Percentiles rank a stretch among this genome's conserved stretches.
Conservation (phyloP, 2,113 vertebrate genomes). For the Notarius quadriscutis region DNA sequence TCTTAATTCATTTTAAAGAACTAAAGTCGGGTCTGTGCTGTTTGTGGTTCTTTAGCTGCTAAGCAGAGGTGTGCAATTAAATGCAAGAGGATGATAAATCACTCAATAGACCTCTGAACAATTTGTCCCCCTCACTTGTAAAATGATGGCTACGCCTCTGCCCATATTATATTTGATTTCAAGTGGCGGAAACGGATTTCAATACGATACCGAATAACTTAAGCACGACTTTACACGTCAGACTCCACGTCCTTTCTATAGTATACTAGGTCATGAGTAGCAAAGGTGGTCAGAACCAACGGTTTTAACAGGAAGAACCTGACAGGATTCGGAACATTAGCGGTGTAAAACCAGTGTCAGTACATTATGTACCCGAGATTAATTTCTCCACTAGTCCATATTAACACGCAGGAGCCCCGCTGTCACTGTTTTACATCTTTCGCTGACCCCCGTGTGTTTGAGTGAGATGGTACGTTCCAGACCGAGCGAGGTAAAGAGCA, state of each 20-base stretch:
- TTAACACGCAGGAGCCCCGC: no score
- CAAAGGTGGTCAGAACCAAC: background rate
- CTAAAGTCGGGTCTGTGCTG: no score
- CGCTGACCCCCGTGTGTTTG: conserved; percentile 10
- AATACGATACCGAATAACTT: background rate
- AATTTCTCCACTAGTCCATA: background rate
- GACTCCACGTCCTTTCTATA: background rate
- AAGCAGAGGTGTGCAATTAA: no score
- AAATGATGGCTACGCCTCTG: no score
- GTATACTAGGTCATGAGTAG: background rate
- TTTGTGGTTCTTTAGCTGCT: no score
- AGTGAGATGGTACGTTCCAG: conserved; percentile 39
- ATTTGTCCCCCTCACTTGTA: no score
- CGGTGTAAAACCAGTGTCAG: background rate
- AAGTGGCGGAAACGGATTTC: background rate
- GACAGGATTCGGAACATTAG: background rate
- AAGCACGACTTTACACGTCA: background rate
- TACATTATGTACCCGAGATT: background rate
- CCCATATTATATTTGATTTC: no score
- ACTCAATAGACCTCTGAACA: no score
- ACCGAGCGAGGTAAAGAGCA: conserved; percentile 12
- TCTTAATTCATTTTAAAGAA: no score
- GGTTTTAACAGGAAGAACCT: background rate
- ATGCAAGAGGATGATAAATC: no score
- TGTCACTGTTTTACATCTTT: conserved; percentile 31